Conservation (phyloP, 2,113 vertebrate genomes). For the Oryzias javanicus region DNA sequence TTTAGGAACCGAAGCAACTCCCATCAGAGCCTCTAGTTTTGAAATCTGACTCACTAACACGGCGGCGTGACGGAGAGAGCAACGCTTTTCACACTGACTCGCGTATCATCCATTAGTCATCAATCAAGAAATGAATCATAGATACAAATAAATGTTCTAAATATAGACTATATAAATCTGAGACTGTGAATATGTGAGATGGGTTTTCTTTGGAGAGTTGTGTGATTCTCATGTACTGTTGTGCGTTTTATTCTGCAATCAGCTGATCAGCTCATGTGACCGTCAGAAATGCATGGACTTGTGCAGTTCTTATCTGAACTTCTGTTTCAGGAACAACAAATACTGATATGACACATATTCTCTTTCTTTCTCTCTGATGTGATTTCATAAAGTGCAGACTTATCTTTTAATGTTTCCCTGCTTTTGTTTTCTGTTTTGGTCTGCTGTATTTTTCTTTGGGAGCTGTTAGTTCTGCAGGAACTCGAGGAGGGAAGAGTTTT, state of each 20-base stretch:
- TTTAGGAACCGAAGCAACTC: constrained; percentile 26
- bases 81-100: constrained; percentile 46
- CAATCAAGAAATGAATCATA: constrained; percentile 60
- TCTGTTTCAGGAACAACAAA: constrained; percentile 18
- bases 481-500: constrained; percentile 41
- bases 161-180: constrained; percentile 75
- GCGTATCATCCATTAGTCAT: constrained; percentile 62
- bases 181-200: constrained; percentile 80
- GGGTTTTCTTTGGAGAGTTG: constrained; percentile 65
- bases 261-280: constrained; percentile 67
- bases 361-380: constrained; percentile 33
- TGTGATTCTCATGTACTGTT: constrained; percentile 72
- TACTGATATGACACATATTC: constrained; percentile 34
- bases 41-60: constrained; percentile 65
- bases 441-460: constrained; percentile 27
- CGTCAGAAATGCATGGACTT: constrained; percentile 79
- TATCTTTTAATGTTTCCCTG: constrained; percentile 36
- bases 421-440: constrained; percentile 1
- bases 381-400: constrained; percentile 36
- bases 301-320: constrained; percentile 64
- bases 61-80: constrained; percentile 45
- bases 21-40: constrained; percentile 65
- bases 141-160: constrained; percentile 72
- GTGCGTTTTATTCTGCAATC: constrained; percentile 70
- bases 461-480: constrained; percentile 56